Evolutionary conservation across 92 coral and sea anemone genomes (phyloP), one percentile per base, ranked within the genome.

Genomic region (Nematostella vectensis): DNA sequence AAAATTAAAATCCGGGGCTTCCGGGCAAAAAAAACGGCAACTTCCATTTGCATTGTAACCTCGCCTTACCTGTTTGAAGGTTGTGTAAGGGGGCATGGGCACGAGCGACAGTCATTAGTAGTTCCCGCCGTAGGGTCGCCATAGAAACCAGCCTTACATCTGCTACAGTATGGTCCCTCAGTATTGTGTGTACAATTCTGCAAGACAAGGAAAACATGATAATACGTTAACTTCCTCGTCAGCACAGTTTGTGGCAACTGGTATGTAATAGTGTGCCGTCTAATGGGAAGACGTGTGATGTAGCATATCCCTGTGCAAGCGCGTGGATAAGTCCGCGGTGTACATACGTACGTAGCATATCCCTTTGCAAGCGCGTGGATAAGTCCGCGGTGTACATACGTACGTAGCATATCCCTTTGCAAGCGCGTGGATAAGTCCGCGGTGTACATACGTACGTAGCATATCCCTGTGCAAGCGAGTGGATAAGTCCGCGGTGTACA

Each of bases 181-280:
- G 96, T 78, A 57, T 93, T 78, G 76, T 93, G 88, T 21, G 61
- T 61, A 68, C 99, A 93, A 47, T 72, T 72, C 99, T 93, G 57
- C 25, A 22, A 19, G 30, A 56, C 27, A 1, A 47, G 11, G 27
- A n/a, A n/a, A 23, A 2, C 40, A 33, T 6, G 40, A 33, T 15
- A 15, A 33, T 33, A 6, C 40, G 40, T 6, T 15, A 15, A 25
- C 15, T 15, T 33, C 40, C 40, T 15, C 6, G 15, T 51, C 21
- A 10, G 28, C 62, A 55, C 17, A 47, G 18, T 22, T 15, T 22
- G 12, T 59, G 3, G 27, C 55, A 3, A 26, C 27, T 21, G 18
- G 16, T 6, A 33, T 33, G 40, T 6, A 33, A 15, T 33, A 15
- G 15, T 33, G 15, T 33, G 8, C 40, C 8, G 8, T n/a, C n/a